A percentile compares a stretch with the other conserved stretches of the same genome.
phyloP scores from a whole-genome alignment of 2,797 vertebrate species.

The Uromys caudimaculatus region DNA sequence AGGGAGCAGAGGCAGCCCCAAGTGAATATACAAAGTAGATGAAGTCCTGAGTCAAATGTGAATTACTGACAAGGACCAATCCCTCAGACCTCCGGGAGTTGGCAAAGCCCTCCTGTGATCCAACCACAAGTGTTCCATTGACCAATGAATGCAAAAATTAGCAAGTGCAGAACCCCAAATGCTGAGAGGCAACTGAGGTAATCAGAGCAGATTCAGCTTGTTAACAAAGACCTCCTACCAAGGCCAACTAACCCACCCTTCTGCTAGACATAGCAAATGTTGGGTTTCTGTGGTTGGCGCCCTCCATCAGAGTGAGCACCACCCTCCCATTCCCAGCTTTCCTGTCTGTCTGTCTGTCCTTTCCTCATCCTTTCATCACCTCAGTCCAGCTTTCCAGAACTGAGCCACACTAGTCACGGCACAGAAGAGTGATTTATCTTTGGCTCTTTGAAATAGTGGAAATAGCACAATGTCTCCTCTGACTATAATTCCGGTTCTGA shows the following conservation, averaged over 20 bases:
- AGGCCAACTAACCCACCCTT: background rate
- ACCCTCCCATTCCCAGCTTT: background rate
- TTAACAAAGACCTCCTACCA: background rate
- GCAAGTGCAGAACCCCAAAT: background rate
- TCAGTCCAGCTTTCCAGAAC: background rate
- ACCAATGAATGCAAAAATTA: background rate
- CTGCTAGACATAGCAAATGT: background rate
- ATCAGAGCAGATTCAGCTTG: background rate
- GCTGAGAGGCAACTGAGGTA: rapidly evolving
- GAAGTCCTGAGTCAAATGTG: background rate
- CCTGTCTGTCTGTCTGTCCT: background rate
- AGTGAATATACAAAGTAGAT: background rate
- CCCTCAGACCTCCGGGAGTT: background rate
- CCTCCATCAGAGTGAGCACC: background rate
- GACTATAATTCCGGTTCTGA: background rate
- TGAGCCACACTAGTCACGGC: background rate
- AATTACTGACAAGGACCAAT: background rate
- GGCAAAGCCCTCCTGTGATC: background rate
- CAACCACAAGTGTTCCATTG: background rate
- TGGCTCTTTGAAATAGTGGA: slow-evolving; percentile 12
- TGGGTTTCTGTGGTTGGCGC: too few relatives aligned
- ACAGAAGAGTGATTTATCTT: background rate
- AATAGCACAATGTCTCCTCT: background rate
- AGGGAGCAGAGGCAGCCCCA: background rate
- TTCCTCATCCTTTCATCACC: background rate